phyloP scores from a whole-genome alignment of 2,113 vertebrate genomes.

The Coptodon rendalli region DNA sequence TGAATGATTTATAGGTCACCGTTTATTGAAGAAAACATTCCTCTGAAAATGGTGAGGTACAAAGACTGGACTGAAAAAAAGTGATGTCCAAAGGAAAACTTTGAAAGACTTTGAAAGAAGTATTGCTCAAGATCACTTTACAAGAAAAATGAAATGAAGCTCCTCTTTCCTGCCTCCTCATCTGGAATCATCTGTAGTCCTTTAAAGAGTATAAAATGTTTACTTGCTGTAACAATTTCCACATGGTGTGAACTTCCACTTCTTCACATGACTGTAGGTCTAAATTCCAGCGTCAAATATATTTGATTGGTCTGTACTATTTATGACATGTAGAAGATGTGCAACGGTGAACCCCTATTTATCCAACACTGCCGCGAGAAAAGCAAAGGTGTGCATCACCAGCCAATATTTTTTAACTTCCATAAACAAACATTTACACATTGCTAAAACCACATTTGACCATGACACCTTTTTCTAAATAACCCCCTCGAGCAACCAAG shows the following conservation, averaged over 20 bases:
- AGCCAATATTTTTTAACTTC: neutral
- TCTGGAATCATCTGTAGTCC: neutral
- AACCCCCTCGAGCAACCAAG: neutral
- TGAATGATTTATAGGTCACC: neutral
- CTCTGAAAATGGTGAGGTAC: neutral
- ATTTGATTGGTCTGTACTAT: neutral
- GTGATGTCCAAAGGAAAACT: neutral
- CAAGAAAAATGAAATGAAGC: neutral
- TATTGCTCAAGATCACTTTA: neutral
- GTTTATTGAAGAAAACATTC: neutral
- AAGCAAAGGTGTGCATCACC: neutral
- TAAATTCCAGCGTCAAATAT: neutral
- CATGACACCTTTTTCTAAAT: constrained; percentile 24
- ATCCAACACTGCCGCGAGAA: neutral
- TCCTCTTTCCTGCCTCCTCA: neutral
- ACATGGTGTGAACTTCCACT: neutral
- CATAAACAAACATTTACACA: constrained; percentile 1
- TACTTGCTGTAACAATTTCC: neutral
- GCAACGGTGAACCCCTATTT: neutral
- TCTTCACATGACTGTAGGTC: neutral
- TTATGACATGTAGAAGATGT: neutral
- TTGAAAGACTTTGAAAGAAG: neutral
- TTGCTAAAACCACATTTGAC: constrained; percentile 15
- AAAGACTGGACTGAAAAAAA: neutral
- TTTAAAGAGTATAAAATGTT: neutral